phyloP scores from a whole-genome alignment of 2,113 vertebrate genomes.

The Tachysurus vachellii region DNA sequence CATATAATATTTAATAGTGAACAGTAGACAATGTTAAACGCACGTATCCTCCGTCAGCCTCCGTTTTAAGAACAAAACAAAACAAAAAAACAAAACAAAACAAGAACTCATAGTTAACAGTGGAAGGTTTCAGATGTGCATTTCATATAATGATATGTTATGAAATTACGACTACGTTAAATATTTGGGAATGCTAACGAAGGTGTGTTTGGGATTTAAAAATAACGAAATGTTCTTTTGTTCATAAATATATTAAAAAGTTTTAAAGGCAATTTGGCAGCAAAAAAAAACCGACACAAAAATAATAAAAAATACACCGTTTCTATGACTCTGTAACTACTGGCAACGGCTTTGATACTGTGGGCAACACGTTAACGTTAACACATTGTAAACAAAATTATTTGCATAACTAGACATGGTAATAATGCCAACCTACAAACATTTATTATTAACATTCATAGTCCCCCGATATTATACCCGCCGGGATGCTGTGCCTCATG shows the following conservation, averaged over 20 bases:
- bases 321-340: conserved; percentile 14
- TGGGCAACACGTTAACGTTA: conserved; percentile 62
- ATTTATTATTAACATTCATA: conserved; percentile 71
- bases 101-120: not conserved
- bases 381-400: conserved; percentile 64
- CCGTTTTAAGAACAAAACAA: conserved; percentile 5
- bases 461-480: conserved; percentile 49
- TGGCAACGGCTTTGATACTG: conserved; percentile 59
- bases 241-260: conserved; percentile 26
- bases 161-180: not conserved
- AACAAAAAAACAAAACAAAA: conserved; percentile 12
- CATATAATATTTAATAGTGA: not conserved
- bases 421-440: conserved; percentile 62
- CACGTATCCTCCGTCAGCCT: conserved; percentile 52
- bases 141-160: conserved; percentile 2
- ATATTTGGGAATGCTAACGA: conserved; percentile 2
- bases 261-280: conserved; percentile 60
- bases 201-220: conserved; percentile 5
- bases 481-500: conserved; percentile 58
- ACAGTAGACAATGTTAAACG: conserved; percentile 4
- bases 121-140: not conserved
- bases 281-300: not conserved
- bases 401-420: conserved; percentile 73
- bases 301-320: conserved; percentile 24
- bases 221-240: not conserved